Evolutionary conservation across 2,888 invertebrate genomes (phyloP).

Genomic region (Morpho achilles): DNA sequence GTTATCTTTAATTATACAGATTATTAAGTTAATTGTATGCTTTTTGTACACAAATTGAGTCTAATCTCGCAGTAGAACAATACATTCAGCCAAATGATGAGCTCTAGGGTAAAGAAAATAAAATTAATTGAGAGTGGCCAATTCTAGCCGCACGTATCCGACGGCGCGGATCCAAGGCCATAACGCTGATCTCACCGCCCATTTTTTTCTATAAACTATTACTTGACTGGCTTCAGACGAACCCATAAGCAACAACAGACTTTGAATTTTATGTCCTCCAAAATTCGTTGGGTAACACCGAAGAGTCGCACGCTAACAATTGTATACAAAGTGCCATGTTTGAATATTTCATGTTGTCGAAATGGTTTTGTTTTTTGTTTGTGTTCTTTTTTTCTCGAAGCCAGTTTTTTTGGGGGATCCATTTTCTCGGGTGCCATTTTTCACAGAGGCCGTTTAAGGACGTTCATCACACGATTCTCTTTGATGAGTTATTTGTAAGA

Average conservation of each 20-base stretch:
- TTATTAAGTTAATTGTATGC: too few species aligned
- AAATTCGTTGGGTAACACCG: conserved; percentile 38
- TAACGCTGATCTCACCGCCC: conserved; percentile 64
- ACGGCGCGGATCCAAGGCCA: conserved; percentile 57
- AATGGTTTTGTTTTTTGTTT: conserved; percentile 45
- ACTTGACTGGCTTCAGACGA: conserved; percentile 47
- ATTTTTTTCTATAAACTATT: conserved; percentile 58
- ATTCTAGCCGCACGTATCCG: conserved; percentile 45
- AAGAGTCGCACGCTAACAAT: conserved; percentile 46
- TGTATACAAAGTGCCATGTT: conserved; percentile 42
- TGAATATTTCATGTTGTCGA: conserved; percentile 57
- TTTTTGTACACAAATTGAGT: too few species aligned
- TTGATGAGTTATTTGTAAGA: neutral
- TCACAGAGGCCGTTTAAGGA: conserved; percentile 44
- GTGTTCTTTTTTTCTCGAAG: conserved; percentile 32
- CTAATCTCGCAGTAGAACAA: neutral
- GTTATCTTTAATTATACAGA: too few species aligned
- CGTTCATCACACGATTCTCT: conserved; percentile 18
- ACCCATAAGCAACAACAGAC: conserved; percentile 32
- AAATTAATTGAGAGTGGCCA: conserved; percentile 49
- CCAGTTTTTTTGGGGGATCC: conserved; percentile 48
- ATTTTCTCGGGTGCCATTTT: conserved; percentile 61
- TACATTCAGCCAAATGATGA: conserved; percentile 14
- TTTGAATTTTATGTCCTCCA: conserved; percentile 22
- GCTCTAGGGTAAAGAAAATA: conserved; percentile 40